Conservation (phyloP, 2,113 vertebrate species). For the Ophthalmolycus amberensis region DNA sequence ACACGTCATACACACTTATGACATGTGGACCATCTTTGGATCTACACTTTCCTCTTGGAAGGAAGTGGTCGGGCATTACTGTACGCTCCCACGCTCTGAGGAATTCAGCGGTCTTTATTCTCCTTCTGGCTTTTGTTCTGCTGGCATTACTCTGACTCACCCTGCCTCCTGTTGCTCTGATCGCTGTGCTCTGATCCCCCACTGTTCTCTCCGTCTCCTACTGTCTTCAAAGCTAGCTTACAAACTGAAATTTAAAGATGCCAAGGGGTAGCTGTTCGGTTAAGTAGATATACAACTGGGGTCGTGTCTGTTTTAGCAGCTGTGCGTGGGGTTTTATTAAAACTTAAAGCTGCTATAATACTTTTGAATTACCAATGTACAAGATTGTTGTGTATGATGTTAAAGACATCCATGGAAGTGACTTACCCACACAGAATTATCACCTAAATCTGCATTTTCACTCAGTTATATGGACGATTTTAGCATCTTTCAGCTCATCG, state of each 20-base stretch:
- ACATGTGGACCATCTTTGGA: constrained; percentile 11
- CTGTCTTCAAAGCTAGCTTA: constrained; percentile 25
- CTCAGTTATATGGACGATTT: too few relatives aligned
- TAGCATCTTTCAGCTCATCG: too few relatives aligned
- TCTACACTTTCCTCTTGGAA: not conserved
- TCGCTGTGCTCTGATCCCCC: constrained; percentile 42
- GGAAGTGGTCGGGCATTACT: not conserved
- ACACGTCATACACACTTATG: constrained; percentile 9
- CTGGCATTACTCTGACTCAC: constrained; percentile 49
- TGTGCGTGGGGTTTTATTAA: not conserved
- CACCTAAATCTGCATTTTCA: not conserved
- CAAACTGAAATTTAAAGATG: not conserved
- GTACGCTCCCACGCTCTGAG: constrained; percentile 8
- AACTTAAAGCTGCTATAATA: not conserved
- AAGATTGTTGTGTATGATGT: not conserved
- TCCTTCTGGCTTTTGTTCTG: constrained; percentile 21
- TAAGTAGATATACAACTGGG: not conserved
- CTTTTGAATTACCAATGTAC: not conserved
- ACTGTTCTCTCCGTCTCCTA: not conserved
- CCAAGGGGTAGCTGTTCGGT: not conserved
- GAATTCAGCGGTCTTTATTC: constrained; percentile 33
- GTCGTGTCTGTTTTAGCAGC: not conserved
- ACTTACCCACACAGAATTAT: not conserved
- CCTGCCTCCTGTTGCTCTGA: constrained; percentile 27
- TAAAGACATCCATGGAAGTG: not conserved